phyloP scores from a whole-genome alignment of 1,140 invertebrate genomes.

The Drosophila arizonae region DNA sequence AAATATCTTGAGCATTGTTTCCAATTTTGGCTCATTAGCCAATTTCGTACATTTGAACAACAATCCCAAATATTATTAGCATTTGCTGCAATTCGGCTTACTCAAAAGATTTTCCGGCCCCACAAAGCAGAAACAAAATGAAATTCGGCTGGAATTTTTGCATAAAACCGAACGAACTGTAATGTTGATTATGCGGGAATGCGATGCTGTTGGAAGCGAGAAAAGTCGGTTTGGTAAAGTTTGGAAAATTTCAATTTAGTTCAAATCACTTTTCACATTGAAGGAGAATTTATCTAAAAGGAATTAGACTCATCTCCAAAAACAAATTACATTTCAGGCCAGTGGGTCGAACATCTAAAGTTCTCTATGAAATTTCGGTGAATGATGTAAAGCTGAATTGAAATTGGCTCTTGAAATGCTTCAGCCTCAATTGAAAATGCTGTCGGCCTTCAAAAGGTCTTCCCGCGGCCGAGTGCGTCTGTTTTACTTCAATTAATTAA shows the following conservation, averaged over 20 bases:
- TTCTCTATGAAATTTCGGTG: background rate
- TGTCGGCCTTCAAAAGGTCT: conserved; percentile 32
- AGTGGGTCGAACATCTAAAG: no score
- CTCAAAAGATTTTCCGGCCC: background rate
- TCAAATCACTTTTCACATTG: no score
- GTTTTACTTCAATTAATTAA: conserved; percentile 54
- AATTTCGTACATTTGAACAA: conserved; percentile 14
- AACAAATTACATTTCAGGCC: no score
- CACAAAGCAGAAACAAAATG: conserved; percentile 3
- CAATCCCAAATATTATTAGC: background rate
- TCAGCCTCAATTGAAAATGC: conserved; percentile 31
- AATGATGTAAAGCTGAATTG: background rate
- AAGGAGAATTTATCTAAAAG: background rate
- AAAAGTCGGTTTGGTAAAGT: background rate
- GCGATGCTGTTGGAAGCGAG: background rate
- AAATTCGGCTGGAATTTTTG: background rate
- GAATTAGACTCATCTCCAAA: no score
- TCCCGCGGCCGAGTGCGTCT: conserved; percentile 33
- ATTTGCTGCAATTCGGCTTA: background rate
- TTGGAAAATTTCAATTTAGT: no score
- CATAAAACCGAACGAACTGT: background rate
- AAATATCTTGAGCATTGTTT: conserved; percentile 46
- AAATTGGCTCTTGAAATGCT: conserved; percentile 34
- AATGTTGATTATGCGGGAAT: background rate
- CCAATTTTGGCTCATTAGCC: conserved; percentile 53